A percentile compares a stretch with the other conserved stretches of the same genome.
Evolutionary conservation across 2,888 invertebrate genomes (phyloP).

Genomic region (Caenorhabditis sp.): DNA sequence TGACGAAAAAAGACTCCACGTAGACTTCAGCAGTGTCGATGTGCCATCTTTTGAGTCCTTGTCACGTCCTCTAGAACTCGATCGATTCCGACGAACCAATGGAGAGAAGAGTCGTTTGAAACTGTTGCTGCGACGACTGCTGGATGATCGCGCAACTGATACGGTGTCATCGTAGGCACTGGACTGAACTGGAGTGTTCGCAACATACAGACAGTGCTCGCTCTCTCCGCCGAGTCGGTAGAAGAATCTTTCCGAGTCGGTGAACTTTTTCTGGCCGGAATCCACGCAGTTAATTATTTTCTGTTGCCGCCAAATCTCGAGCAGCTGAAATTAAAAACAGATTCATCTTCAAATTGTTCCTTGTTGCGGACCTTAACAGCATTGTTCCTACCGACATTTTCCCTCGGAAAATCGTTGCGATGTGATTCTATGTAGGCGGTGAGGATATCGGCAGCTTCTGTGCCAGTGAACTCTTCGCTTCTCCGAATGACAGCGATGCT

Average conservation of each 20-base stretch:
- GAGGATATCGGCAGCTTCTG: conserved; percentile 60
- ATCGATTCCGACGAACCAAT: conserved; percentile 57
- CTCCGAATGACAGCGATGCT: conserved; percentile 43
- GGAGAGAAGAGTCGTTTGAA: conserved; percentile 61
- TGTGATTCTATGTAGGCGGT: conserved; percentile 46
- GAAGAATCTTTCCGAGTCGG: conserved; percentile 45
- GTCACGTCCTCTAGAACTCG: conserved; percentile 57
- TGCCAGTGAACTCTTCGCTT: conserved; percentile 55
- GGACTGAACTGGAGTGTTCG: conserved; percentile 32
- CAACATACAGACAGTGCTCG: conserved; percentile 47
- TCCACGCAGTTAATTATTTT: conserved; percentile 34
- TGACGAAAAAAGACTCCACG: conserved; percentile 58
- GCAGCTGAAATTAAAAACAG: conserved; percentile 23
- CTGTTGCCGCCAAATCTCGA: conserved; percentile 54
- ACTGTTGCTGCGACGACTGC: conserved; percentile 52
- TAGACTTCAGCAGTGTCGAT: conserved; percentile 53
- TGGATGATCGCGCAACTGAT: conserved; percentile 25
- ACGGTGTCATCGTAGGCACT: conserved; percentile 20
- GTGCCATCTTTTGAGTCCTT: conserved; percentile 39
- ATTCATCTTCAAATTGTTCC: too few species aligned
- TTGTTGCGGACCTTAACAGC: conserved; percentile 29
- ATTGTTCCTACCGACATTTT: conserved; percentile 51
- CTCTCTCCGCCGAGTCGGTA: conserved; percentile 39
- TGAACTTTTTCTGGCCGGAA: conserved; percentile 32
- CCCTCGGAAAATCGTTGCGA: conserved; percentile 38